Evolutionary conservation across 2,888 invertebrate species (phyloP), one percentile per base, ranked within the genome.

Genomic region (Habrosyne pyritoides): DNA sequence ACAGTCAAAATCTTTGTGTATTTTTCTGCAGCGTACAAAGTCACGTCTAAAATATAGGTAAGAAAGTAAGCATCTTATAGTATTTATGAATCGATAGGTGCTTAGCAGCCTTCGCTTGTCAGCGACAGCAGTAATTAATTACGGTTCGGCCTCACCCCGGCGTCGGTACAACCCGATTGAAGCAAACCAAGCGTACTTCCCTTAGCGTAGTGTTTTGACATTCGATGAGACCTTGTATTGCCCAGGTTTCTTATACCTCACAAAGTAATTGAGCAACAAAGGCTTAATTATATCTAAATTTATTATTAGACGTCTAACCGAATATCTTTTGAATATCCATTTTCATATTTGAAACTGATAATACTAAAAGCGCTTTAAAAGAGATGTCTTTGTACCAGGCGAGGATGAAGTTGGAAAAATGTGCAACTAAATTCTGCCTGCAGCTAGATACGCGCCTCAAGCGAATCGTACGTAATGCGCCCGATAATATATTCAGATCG

Each of bases 401-500:
- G 76, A 67, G 74, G 79, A 81, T 79, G 79, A 79, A 87, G 81
- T 81, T 81, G 72, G 79, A 77, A 79, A 73, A 86, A 81, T 83
- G 77, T 80, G 83, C 84, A 82, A 76, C 79, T 81, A 81, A 79
- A 86, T 86, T 79, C 79, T 81, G 78, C 83, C 71, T 76, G 71
- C 72, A 71, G 73, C 75, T 77, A 84, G 82, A 85, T 84, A 82
- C 79, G 74, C 82, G 85, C 77, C 89, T 88, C 87, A 81, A 87
- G 86, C 84, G 88, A 85, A 81, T 75, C 86, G 87, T 81, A 84
- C 75, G 81, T 91, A 91, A 91, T 90, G 84, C 84, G 82, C 82
- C 80, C 83, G 87, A 87, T 89, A 89, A 90, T 89, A 89, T 87
- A 90, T 91, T 90, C 90, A 76, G 81, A 89, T 89, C 83, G 86